A percentile compares a stretch with the other conserved stretches of the same genome.
These are phyloP conservation scores for Amyelois transitella DNA, from an alignment of 1,140 invertebrate genomes.

Conservation along the genomic window DNA sequence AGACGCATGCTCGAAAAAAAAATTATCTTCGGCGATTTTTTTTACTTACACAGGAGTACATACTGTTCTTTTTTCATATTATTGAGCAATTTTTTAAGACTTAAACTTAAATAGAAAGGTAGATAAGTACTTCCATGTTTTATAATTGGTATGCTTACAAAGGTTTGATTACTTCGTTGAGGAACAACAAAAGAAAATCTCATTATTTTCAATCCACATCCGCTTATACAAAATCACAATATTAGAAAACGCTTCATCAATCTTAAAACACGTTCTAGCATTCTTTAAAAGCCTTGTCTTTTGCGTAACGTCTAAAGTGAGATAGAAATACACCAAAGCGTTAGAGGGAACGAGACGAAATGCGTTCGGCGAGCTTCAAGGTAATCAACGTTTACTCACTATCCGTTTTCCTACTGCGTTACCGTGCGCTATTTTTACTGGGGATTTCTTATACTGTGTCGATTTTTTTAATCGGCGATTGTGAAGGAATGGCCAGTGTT, in stretches of 20 bases:
- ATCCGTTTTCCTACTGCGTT: conserved; percentile 4
- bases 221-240: background rate
- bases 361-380: conserved; percentile 3
- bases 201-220: background rate
- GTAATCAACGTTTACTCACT: conserved; percentile 6
- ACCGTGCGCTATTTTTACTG: background rate
- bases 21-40: too few relatives aligned
- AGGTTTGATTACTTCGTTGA: background rate
- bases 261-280: conserved; percentile 4
- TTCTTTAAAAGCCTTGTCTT: conserved; percentile 7
- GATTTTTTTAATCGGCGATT: background rate
- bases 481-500: conserved; percentile 1
- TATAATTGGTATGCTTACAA: too few relatives aligned
- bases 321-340: background rate
- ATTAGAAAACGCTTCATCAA: conserved; percentile 7
- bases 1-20: too few relatives aligned
- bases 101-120: too few relatives aligned
- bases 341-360: background rate
- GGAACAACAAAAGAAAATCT: background rate
- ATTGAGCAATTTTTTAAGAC: too few relatives aligned
- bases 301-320: background rate
- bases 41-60: too few relatives aligned
- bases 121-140: too few relatives aligned
- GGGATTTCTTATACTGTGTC: background rate
- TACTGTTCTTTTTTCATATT: too few relatives aligned